Percentiles rank a stretch among this genome's conserved stretches.
Conservation (phyloP, 2,797 vertebrate species). For the Scolopax rusticola region DNA sequence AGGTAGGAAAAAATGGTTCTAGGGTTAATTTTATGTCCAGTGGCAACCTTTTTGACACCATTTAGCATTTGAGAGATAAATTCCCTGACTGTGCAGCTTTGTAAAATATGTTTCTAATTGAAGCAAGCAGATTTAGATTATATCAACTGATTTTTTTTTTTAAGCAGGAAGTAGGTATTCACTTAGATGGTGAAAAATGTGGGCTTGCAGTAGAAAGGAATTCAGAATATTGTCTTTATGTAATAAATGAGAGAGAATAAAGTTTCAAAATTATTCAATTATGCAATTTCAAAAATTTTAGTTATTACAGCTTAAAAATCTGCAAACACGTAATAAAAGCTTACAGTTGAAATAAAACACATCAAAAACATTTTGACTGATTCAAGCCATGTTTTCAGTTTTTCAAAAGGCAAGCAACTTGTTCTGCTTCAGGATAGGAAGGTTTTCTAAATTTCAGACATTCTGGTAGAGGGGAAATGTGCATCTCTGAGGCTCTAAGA, state of each 20-base stretch:
- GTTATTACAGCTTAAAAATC: background rate
- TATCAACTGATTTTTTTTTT: background rate
- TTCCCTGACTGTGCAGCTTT: background rate
- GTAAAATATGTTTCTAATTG: background rate
- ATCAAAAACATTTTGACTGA: conserved; percentile 8
- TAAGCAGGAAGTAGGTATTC: background rate
- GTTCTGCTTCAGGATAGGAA: background rate
- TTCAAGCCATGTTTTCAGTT: background rate
- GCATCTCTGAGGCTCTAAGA: background rate
- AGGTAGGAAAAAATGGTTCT: background rate
- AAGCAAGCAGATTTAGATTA: conserved; percentile 31
- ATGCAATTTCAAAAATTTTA: background rate
- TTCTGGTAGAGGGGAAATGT: background rate
- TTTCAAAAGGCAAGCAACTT: background rate
- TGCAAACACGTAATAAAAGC: background rate
- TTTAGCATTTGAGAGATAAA: background rate
- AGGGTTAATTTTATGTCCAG: background rate
- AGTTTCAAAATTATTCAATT: conserved; percentile 8
- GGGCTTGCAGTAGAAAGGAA: background rate
- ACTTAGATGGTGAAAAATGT: background rate
- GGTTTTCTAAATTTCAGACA: background rate
- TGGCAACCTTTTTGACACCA: background rate
- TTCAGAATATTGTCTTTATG: background rate
- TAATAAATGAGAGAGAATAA: background rate
- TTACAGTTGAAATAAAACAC: background rate